Base-by-base conservation (phyloP, 2,113 vertebrate species). In the Antennarius striatus region DNA sequence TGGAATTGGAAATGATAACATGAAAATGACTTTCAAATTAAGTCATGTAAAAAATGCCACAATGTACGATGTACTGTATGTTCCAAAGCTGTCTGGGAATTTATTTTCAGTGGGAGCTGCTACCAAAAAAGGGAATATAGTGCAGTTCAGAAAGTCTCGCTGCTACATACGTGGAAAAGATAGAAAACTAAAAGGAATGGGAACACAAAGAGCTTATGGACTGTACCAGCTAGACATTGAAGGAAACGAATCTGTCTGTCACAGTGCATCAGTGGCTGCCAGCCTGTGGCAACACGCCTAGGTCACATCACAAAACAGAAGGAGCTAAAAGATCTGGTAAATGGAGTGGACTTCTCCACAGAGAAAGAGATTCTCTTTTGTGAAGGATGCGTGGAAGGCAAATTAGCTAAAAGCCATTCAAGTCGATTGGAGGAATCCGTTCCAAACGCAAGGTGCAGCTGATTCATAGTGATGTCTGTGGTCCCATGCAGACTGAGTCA, bases 101-200 rank as follows among this genome's bases (percentile, higher is more conserved):
- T 28, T 82, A 40, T 80, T 84, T 36, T 84, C 73, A 73, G 64
- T 84, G 58, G 76, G 71, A 78, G 74, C 81, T 49, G 73, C 62
- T 54, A 55, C 63, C 10, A 67, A 32, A 6, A 64, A 69, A 60
- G 63, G 63, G 53, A 79, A 85, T 43, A 77, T 11, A 13, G 68
- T 82, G 51, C 54, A 77, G 58, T 81, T 82, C 7, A 81, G 42
- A 3, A 71, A 54, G 48, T 63, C 64, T 75, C 9, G 2, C n/a
- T 86, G 80, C 29, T 81, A 75, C 50, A 85, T 80, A 4, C 11
- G 17, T 69, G 16, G 72, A 13, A 66, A 77, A 68, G 5, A 77
- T 75, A 60, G 65, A 77, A 56, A 6, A n/a, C 54, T 15, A 39
- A 13, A 32, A 32, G 68, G 48, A 62, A 77, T 66, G 28, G 84